A percentile compares a stretch with the other conserved stretches of the same genome.
These are phyloP conservation scores for Ectemnius continuus DNA, from an alignment of 2,888 invertebrate genomes.

Conservation along the genomic window DNA sequence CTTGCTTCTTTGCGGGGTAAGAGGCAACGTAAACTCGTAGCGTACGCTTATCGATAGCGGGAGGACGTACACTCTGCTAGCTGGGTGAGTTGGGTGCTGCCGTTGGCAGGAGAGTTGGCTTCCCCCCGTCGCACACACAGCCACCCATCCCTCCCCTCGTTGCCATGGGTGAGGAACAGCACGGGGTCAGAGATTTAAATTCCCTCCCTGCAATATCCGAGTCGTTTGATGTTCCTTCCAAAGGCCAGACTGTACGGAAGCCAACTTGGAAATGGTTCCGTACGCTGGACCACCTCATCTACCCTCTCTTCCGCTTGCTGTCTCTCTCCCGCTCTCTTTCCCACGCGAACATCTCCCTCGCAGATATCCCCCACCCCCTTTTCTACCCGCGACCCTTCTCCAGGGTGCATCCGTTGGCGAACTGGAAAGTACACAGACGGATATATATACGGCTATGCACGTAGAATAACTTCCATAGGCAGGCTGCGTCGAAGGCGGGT, in stretches of 20 bases:
- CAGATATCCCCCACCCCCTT: slow-evolving; percentile 16
- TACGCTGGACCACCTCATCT: slow-evolving; percentile 44
- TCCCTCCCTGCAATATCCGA: slow-evolving; percentile 65
- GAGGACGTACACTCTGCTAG: background rate
- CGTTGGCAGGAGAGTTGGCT: no score
- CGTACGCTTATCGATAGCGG: slow-evolving; percentile 11
- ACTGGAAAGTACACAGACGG: slow-evolving; percentile 34
- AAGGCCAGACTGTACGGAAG: slow-evolving; percentile 59
- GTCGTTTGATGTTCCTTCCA: slow-evolving; percentile 64
- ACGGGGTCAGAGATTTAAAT: slow-evolving; percentile 64
- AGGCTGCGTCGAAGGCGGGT: background rate
- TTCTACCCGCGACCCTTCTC: background rate
- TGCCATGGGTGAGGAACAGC: slow-evolving; percentile 17
- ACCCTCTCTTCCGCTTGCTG: slow-evolving; percentile 20
- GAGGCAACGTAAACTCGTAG: background rate
- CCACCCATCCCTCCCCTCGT: background rate
- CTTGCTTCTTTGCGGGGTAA: no score
- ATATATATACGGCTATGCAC: slow-evolving; percentile 3
- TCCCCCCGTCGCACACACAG: no score
- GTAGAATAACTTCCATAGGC: slow-evolving; percentile 42
- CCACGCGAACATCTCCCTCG: background rate
- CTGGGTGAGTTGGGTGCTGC: background rate
- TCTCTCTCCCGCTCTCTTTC: slow-evolving; percentile 21
- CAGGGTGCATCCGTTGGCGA: slow-evolving; percentile 27
- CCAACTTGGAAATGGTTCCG: slow-evolving; percentile 63